These are phyloP conservation scores for Knipowitschia caucasica DNA, from an alignment of 2,797 vertebrate genomes.

Conservation along the genomic window DNA sequence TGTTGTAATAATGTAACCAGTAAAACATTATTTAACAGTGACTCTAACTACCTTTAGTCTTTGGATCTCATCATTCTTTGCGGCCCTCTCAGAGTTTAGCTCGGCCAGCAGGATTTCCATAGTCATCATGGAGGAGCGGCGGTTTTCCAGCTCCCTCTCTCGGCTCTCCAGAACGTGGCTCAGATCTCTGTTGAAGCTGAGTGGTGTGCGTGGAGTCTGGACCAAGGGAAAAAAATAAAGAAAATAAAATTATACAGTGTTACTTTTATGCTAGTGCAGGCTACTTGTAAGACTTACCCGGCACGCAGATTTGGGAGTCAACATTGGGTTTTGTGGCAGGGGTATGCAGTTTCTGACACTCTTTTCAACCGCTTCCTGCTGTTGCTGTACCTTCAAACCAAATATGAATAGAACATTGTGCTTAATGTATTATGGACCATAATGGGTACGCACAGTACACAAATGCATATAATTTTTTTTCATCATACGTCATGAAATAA, in stretches of 20 bases:
- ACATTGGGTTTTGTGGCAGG: constrained; percentile 7
- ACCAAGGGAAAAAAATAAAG: background rate
- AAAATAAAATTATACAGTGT: background rate
- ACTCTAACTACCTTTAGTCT: constrained; percentile 81
- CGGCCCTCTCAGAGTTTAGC: constrained; percentile 83
- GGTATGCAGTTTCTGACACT: constrained; percentile 40
- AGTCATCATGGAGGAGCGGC: constrained; percentile 82
- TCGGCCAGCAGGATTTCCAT: constrained; percentile 86
- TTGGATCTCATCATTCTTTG: constrained; percentile 89
- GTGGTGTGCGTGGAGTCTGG: constrained; percentile 83
- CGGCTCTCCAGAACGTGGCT: constrained; percentile 82
- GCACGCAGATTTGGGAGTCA: constrained; percentile 61
- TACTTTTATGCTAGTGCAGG: background rate
- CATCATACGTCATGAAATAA: too few species aligned
- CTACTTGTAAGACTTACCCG: constrained; percentile 46
- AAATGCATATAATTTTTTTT: too few species aligned
- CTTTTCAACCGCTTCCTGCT: constrained; percentile 61
- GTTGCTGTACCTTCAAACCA: constrained; percentile 57
- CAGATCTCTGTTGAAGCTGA: constrained; percentile 78
- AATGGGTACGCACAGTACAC: too few species aligned
- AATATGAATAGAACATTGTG: too few species aligned
- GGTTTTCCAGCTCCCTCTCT: constrained; percentile 85
- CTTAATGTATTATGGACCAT: too few species aligned
- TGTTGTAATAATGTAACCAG: background rate
- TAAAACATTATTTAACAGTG: background rate